A percentile compares a stretch with the other conserved stretches of the same genome.
These are phyloP conservation scores for Crypturellus tataupa DNA, from an alignment of 2,797 vertebrate species.

Conservation along the genomic window DNA sequence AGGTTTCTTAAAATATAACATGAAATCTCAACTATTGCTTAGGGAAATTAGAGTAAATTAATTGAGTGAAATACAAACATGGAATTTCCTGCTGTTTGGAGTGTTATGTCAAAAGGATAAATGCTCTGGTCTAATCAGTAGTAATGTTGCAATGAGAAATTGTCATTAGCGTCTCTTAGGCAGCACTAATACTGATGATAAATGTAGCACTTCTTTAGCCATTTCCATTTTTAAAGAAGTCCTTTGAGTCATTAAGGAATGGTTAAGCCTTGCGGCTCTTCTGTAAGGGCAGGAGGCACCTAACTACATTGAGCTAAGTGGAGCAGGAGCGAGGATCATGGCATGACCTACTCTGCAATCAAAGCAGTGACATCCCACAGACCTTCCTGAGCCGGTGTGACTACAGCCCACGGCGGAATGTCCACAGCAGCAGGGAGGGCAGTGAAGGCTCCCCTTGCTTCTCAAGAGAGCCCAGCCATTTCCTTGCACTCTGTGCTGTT, in stretches of 20 bases:
- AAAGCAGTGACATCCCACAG: neutral
- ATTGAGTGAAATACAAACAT: constrained; percentile 13
- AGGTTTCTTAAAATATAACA: neutral
- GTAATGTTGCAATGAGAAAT: neutral
- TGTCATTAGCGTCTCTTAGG: neutral
- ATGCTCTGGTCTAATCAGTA: constrained; percentile 33
- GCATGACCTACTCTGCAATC: neutral
- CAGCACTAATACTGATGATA: neutral
- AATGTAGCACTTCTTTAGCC: neutral
- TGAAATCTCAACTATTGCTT: neutral
- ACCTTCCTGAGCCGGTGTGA: accelerated
- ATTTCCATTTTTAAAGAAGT: neutral
- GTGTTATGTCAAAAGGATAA: constrained; percentile 28
- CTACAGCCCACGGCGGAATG: neutral
- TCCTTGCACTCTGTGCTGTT: accelerated
- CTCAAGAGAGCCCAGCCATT: neutral
- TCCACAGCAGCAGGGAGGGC: accelerated
- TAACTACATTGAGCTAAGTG: neutral
- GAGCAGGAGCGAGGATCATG: accelerated
- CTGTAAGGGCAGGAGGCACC: neutral
- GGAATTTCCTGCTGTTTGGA: neutral
- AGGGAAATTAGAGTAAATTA: constrained; percentile 50
- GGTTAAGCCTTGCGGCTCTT: neutral
- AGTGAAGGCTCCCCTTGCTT: neutral
- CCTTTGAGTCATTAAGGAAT: neutral